These are phyloP conservation scores for Melanotaenia trifasciata DNA, from an alignment of 2,797 vertebrate genomes.

Conservation along the genomic window DNA sequence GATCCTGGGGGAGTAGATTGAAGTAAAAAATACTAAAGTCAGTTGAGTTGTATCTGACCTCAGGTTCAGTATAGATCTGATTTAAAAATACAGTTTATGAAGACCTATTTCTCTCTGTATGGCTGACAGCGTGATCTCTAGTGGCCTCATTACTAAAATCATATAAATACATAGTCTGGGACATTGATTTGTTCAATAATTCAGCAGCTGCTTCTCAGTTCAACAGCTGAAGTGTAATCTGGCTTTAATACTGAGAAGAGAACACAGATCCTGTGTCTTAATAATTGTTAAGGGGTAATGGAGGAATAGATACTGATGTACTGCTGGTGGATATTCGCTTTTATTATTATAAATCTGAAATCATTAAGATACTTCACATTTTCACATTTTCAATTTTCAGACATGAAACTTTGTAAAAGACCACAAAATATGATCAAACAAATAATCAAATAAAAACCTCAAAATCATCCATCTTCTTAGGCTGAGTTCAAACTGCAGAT, in stretches of 20 bases:
- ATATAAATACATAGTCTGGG: constrained; percentile 63
- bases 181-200: constrained; percentile 71
- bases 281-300: constrained; percentile 20
- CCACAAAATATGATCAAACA: too few relatives aligned
- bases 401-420: not conserved
- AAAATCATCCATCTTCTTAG: too few relatives aligned
- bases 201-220: constrained; percentile 45
- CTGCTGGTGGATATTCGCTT: constrained; percentile 3
- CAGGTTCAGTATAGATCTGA: constrained; percentile 6
- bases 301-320: constrained; percentile 32
- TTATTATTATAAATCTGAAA: not conserved
- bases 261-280: constrained; percentile 29
- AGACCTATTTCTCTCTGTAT: constrained; percentile 29
- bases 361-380: constrained; percentile 1
- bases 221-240: constrained; percentile 41
- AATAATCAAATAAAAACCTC: too few relatives aligned
- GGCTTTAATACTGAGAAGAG: constrained; percentile 47
- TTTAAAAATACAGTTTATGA: constrained; percentile 11
- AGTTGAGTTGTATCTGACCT: constrained; percentile 35
- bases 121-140: constrained; percentile 39
- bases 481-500: too few relatives aligned
- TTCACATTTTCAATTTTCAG: not conserved
- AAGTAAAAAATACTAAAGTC: not conserved
- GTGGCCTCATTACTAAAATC: constrained; percentile 70
- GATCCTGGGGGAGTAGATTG: not conserved